phyloP scores from a whole-genome alignment of 1,140 invertebrate genomes.

The Metaphire vulgaris region DNA sequence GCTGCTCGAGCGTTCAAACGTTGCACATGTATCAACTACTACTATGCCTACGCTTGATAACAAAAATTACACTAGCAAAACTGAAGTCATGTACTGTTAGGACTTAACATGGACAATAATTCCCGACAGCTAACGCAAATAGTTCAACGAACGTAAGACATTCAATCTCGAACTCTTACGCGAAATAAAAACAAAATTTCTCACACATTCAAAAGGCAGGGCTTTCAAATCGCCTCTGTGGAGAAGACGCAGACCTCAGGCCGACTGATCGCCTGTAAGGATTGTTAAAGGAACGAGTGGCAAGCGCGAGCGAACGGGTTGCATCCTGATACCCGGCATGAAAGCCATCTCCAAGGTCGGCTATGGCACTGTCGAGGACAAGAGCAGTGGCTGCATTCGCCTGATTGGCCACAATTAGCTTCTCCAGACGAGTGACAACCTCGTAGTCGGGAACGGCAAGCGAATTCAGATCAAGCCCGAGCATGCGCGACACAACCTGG shows the following conservation, averaged over 20 bases:
- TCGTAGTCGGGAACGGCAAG: constrained; percentile 52
- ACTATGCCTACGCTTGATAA: no score
- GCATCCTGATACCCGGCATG: constrained; percentile 37
- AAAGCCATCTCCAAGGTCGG: constrained; percentile 45
- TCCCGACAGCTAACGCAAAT: no score
- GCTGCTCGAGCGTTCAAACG: no score
- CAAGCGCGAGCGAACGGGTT: constrained; percentile 31
- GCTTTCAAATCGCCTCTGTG: not conserved
- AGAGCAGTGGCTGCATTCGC: constrained; percentile 41
- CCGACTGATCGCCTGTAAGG: not conserved
- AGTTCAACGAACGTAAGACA: no score
- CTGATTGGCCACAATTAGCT: constrained; percentile 48
- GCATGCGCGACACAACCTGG: constrained; percentile 47
- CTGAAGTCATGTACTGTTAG: no score
- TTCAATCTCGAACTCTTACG: no score
- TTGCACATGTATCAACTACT: no score
- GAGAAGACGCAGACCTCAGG: not conserved
- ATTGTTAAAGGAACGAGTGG: not conserved
- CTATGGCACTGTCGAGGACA: constrained; percentile 44
- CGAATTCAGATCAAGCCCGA: constrained; percentile 49
- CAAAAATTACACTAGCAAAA: no score
- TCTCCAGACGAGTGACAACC: constrained; percentile 50
- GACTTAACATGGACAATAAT: no score
- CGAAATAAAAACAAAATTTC: no score
- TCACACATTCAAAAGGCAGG: not conserved